phyloP scores from a whole-genome alignment of 2,113 vertebrate species.

The Bubo scandiacus region DNA sequence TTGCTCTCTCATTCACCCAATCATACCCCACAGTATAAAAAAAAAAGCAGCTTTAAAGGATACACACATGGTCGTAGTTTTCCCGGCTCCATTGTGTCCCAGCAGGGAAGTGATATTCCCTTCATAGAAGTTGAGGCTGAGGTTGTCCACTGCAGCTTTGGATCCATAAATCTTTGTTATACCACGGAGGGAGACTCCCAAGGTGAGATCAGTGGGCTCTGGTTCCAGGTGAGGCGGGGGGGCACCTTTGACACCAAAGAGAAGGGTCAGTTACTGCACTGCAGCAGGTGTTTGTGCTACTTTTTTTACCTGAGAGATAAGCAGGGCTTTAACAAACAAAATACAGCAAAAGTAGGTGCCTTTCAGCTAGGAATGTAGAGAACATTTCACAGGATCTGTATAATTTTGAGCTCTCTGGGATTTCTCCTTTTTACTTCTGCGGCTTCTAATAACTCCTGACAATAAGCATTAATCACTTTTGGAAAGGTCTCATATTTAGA shows the following conservation, averaged over 20 bases:
- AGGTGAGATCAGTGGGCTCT: conserved; percentile 79
- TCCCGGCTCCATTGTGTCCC: conserved; percentile 96
- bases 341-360: background rate
- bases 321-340: background rate
- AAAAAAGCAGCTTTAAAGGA: background rate
- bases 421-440: background rate
- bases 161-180: conserved; percentile 90
- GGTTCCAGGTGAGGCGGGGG: conserved; percentile 77
- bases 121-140: conserved; percentile 92
- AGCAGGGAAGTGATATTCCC: conserved; percentile 92
- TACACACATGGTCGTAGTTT: conserved; percentile 94
- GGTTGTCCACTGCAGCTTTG: conserved; percentile 86
- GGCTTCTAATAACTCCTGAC: conserved; percentile 4
- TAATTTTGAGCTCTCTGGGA: background rate
- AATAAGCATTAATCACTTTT: background rate
- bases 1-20: background rate
- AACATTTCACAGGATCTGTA: background rate
- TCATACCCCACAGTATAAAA: background rate
- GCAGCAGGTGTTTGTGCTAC: background rate
- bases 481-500: background rate
- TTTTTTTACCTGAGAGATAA: background rate
- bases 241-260: conserved; percentile 32
- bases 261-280: background rate
- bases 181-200: conserved; percentile 87
- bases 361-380: background rate